Conservation (phyloP, 2,888 invertebrate genomes). For the Gortyna flavago region DNA sequence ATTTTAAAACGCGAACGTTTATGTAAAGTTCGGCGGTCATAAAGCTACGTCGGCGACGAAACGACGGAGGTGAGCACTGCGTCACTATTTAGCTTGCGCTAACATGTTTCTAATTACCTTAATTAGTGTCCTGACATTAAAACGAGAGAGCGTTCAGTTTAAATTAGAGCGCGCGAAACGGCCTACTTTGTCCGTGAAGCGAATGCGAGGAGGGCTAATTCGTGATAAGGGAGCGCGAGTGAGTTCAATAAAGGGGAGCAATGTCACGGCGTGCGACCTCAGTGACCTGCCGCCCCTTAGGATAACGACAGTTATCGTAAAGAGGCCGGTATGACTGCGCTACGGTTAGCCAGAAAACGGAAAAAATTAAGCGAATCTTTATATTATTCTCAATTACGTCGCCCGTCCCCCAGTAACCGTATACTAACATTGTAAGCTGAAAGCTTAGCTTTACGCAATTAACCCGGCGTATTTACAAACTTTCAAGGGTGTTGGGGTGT, state of each 20-base stretch:
- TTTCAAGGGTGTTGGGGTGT: conserved; percentile 62
- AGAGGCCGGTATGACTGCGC: conserved; percentile 67
- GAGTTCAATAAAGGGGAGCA: conserved; percentile 83
- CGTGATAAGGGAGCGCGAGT: conserved; percentile 85
- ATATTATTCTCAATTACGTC: conserved; percentile 59
- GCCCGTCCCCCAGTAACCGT: conserved; percentile 13
- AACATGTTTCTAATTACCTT: conserved; percentile 86
- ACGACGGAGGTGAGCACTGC: conserved; percentile 66
- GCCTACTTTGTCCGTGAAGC: conserved; percentile 85
- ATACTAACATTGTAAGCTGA: conserved; percentile 40
- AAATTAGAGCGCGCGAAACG: conserved; percentile 85
- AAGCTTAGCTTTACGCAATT: conserved; percentile 52
- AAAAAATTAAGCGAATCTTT: conserved; percentile 63
- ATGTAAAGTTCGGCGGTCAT: conserved; percentile 46
- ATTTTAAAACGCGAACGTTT: conserved; percentile 45
- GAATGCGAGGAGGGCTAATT: conserved; percentile 85
- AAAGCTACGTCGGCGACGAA: conserved; percentile 59
- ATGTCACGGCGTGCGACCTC: conserved; percentile 80
- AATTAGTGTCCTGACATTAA: conserved; percentile 86
- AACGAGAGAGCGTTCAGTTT: conserved; percentile 82
- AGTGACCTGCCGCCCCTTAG: conserved; percentile 71
- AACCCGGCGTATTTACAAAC: conserved; percentile 64
- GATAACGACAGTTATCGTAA: conserved; percentile 81
- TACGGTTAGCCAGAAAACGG: conserved; percentile 56
- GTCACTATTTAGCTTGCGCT: conserved; percentile 75